Conservation (phyloP, 2,113 vertebrate species). For the Pseudorhombus dupliciocellatus region DNA sequence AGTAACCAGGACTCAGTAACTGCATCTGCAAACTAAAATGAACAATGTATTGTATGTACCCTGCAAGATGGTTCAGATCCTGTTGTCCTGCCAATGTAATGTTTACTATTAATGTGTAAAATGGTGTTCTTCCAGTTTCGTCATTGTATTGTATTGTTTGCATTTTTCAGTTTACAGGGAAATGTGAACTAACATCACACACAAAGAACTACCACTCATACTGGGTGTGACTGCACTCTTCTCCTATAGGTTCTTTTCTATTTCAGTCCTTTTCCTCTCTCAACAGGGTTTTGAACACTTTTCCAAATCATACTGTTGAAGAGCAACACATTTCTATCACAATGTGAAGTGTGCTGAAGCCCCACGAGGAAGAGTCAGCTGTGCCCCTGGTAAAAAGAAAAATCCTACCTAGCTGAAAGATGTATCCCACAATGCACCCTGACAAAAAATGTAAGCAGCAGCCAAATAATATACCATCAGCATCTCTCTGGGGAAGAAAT, state of each 20-base stretch:
- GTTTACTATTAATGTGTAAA: neutral
- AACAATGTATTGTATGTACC: neutral
- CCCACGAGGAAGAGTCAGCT: neutral
- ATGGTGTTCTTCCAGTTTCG: neutral
- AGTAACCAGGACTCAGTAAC: conserved; percentile 14
- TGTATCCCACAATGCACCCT: conserved; percentile 34
- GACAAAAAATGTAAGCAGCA: conserved; percentile 51
- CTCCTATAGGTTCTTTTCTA: neutral
- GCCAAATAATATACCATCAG: conserved; percentile 52
- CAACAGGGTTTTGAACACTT: conserved; percentile 8
- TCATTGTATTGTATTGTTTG: neutral
- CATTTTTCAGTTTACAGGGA: too few relatives aligned
- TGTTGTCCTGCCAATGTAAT: neutral
- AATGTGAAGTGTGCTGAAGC: neutral
- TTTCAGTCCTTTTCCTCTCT: neutral
- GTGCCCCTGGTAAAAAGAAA: conserved; percentile 11
- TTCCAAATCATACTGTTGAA: conserved; percentile 5
- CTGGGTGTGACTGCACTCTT: neutral
- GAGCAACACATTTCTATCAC: conserved; percentile 7
- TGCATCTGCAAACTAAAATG: neutral
- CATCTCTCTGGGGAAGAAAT: conserved; percentile 33
- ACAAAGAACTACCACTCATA: neutral
- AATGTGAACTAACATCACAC: neutral
- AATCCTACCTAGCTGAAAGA: conserved; percentile 11
- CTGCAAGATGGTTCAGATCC: neutral